phyloP scores from a whole-genome alignment of 2,888 invertebrate species.

The Pseudoips prasinana region DNA sequence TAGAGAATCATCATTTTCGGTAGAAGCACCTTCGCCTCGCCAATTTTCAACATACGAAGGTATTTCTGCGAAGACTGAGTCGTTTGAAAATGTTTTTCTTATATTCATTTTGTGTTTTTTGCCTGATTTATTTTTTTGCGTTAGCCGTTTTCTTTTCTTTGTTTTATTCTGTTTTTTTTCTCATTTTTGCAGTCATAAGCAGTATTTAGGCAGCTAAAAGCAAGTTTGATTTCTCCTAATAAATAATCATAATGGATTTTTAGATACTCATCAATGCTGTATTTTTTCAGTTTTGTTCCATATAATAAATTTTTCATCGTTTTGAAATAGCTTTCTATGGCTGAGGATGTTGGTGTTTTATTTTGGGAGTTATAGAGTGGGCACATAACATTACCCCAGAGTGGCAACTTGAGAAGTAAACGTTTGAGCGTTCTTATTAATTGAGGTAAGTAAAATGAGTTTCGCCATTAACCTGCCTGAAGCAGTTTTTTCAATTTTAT shows the following conservation, averaged over 20 bases:
- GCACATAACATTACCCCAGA: constrained; percentile 21
- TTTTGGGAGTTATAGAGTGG: constrained; percentile 17
- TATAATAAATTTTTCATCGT: constrained; percentile 18
- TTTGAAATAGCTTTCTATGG: no score
- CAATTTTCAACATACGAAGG: constrained; percentile 19
- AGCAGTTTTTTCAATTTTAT: constrained; percentile 17
- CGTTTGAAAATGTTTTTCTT: constrained; percentile 19
- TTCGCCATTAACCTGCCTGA: constrained; percentile 17
- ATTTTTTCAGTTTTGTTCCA: constrained; percentile 15
- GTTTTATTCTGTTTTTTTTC: no score
- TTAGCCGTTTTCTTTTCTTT: constrained; percentile 14
- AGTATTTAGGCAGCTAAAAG: constrained; percentile 17
- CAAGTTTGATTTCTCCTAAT: constrained; percentile 18
- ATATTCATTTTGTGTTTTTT: constrained; percentile 17
- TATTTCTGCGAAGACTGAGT: constrained; percentile 18
- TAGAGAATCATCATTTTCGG: constrained; percentile 18
- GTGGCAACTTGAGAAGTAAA: no score
- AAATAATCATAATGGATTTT: constrained; percentile 18
- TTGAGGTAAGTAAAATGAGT: constrained; percentile 18
- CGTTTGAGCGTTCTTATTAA: no score
- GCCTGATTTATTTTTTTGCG: constrained; percentile 15
- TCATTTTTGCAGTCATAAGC: constrained; percentile 14
- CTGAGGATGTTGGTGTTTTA: no score
- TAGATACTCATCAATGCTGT: constrained; percentile 19
- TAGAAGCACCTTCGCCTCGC: constrained; percentile 18